Evolutionary conservation across 2,797 vertebrate species (phyloP).

Genomic region (Lacerta agilis): DNA sequence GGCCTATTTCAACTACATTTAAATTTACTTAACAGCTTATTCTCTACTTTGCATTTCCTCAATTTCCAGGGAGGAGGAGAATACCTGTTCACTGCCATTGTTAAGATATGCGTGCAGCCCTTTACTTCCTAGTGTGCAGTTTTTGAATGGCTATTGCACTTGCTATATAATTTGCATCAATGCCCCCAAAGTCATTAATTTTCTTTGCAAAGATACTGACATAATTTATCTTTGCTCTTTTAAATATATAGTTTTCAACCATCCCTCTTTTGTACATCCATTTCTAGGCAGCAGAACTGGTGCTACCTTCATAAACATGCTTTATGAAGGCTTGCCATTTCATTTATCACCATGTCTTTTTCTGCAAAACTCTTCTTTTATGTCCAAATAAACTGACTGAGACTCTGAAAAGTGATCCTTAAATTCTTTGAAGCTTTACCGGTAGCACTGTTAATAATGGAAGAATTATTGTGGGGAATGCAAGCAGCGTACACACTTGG

Average conservation of each 20-base stretch:
- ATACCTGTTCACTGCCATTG: not conserved
- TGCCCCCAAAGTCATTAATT: conserved; percentile 7
- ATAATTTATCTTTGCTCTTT: conserved; percentile 21
- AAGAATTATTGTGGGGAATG: conserved; percentile 41
- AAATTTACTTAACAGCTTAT: not conserved
- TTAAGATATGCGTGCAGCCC: not conserved
- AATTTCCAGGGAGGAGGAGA: not conserved
- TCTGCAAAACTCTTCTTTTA: conserved; percentile 39
- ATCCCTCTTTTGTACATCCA: conserved; percentile 20
- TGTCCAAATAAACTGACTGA: conserved; percentile 52
- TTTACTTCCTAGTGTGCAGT: not conserved
- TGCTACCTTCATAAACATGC: conserved; percentile 57
- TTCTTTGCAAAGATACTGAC: not conserved
- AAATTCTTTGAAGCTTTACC: conserved; percentile 55
- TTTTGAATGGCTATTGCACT: not conserved
- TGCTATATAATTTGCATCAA: conserved; percentile 5
- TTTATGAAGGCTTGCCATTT: conserved; percentile 40
- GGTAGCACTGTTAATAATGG: conserved; percentile 38
- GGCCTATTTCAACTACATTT: not conserved
- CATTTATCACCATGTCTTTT: conserved; percentile 40
- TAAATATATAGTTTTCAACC: not conserved
- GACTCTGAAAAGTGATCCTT: conserved; percentile 46
- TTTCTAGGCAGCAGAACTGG: conserved; percentile 32
- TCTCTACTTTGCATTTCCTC: not conserved
- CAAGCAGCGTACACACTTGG: conserved; percentile 30